Base-by-base conservation (phyloP, 2,888 invertebrate genomes). In the Drosophila anomalata region DNA sequence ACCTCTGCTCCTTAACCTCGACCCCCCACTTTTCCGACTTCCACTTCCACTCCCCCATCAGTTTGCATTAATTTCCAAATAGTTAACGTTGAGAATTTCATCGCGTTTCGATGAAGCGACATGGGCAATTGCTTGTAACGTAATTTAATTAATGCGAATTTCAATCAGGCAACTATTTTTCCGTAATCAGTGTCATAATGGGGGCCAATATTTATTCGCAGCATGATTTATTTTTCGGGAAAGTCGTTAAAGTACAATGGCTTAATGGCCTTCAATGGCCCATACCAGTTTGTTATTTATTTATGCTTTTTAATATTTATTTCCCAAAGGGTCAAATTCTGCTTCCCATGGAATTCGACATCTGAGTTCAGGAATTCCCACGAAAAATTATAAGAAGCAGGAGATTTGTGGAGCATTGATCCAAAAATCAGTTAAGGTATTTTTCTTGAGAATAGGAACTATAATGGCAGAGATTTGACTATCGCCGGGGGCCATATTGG, bases 91-190 rank as follows among this genome's bases (percentile, higher is more conserved):
- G 20, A 56, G 31, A 63, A 31, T 56, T 55, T 67, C 31, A 46
- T 17, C 67, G 44, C 36, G 48, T 65, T 63, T 41, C 62, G 36
- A 36, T 17, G 17, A 20, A 44, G 44, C 22, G 20, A 20, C 51
- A 20, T 24, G 29, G 44, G 39, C 71, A 67, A 67, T 70, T 44
- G 71, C 71, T 41, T 51, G 50, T 58, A 11, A 51, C 44, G 46
- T 67, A 67, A 70, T 71, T 70, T 20, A 70, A 70, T 51, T 58
- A 46, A 70, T 67, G 60, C 36, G 20, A 59, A 20, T 44, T 39
- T 20, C 36, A 46, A 51, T 57, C 58, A 39, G 61, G 17, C 31
- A 48, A n/a, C 31, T 61, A 39, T 22, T 60, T 29, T 12, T 44
- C 12, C n/a, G 20, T 39, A 29, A 60, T 46, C 59, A 33, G 58